Conservation (phyloP, 2,888 invertebrate genomes). For the Heliconius cydno region DNA sequence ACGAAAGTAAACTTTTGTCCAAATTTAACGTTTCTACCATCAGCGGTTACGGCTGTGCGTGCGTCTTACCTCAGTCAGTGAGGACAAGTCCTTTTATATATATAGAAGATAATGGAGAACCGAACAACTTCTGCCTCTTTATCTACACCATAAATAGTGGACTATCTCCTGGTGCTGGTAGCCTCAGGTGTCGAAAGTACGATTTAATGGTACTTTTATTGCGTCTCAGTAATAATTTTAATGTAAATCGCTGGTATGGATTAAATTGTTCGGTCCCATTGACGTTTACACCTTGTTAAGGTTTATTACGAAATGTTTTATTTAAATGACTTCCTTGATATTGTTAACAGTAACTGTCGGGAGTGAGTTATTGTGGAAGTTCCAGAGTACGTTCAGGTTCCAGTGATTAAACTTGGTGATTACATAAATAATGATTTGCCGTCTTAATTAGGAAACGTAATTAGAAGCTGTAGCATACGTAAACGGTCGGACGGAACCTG, state of each 20-base stretch:
- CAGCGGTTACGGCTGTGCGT: too few relatives aligned
- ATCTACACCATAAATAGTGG: constrained; percentile 73
- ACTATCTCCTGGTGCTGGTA: constrained; percentile 63
- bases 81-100: too few relatives aligned
- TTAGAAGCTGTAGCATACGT: constrained; percentile 30
- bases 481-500: constrained; percentile 33
- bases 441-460: constrained; percentile 37
- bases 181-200: constrained; percentile 71
- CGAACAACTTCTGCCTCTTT: constrained; percentile 78
- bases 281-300: constrained; percentile 54
- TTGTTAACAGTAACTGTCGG: constrained; percentile 33
- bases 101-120: constrained; percentile 81
- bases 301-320: constrained; percentile 57
- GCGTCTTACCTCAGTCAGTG: too few relatives aligned
- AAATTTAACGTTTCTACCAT: too few relatives aligned
- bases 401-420: constrained; percentile 34
- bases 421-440: constrained; percentile 36
- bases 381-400: constrained; percentile 26
- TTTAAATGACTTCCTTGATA: constrained; percentile 46
- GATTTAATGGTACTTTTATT: constrained; percentile 69
- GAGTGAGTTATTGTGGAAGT: constrained; percentile 25
- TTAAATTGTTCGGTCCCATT: constrained; percentile 50
- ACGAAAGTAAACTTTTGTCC: too few relatives aligned
- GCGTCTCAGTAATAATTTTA: constrained; percentile 60
- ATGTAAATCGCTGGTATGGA: constrained; percentile 52